These are phyloP conservation scores for Python bivittatus DNA, from an alignment of 2,113 vertebrate species.

Conservation along the genomic window DNA sequence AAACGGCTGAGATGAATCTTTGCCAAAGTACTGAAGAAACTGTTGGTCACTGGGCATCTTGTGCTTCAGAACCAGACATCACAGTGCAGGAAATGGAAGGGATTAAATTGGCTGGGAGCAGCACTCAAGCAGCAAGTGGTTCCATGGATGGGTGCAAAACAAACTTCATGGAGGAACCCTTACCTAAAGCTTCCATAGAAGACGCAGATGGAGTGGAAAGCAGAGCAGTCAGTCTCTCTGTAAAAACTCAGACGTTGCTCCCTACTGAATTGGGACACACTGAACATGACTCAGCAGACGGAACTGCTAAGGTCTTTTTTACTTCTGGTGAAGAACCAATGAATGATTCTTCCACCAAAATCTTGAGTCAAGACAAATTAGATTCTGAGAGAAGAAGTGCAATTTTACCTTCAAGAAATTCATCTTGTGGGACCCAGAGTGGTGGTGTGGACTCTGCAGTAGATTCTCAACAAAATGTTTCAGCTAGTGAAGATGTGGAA, in stretches of 20 bases:
- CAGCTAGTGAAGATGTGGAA: background rate
- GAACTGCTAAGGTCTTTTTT: background rate
- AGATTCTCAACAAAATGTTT: background rate
- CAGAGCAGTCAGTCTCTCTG: accelerated
- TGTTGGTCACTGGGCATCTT: accelerated
- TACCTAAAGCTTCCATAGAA: too few relatives aligned
- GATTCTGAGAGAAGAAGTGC: background rate
- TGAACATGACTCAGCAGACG: too few relatives aligned
- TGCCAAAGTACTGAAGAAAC: background rate
- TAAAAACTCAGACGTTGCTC: too few relatives aligned
- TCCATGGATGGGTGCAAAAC: background rate
- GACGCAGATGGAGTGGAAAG: background rate
- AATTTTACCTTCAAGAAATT: background rate
- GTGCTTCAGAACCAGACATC: background rate
- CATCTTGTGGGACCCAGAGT: background rate
- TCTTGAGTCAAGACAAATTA: too few relatives aligned
- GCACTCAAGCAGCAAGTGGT: background rate
- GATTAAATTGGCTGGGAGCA: background rate
- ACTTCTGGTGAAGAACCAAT: background rate
- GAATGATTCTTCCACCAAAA: background rate
- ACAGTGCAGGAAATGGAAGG: background rate
- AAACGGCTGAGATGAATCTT: background rate
- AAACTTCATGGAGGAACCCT: background rate
- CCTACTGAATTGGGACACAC: background rate
- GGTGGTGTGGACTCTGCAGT: too few relatives aligned